Base-by-base conservation (phyloP, 2,888 invertebrate species). In the Erebia palarica region DNA sequence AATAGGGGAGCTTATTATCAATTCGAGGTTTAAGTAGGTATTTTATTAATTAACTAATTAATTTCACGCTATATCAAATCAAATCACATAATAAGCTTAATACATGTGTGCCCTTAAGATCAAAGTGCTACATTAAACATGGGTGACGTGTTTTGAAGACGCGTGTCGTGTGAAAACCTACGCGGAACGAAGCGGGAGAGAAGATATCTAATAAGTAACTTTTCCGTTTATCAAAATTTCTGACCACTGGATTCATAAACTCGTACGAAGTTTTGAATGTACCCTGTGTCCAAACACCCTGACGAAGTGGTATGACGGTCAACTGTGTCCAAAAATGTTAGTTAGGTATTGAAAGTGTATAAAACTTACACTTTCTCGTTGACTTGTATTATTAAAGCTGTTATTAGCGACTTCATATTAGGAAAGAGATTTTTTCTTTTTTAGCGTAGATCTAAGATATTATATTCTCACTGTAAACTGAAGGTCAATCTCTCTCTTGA, bases 111-210 rank as follows among this genome's bases (percentile, higher is more conserved):
- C 61, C 53, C 53, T 61, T 27, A 53, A 53, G 53, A 68, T 68
- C 68, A 68, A 68, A 68, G 68, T 51, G 49, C 16, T 68, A 53
- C 36, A 60, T 68, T 61, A 51, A 68, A 60, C 60, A 68, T 18
- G 44, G 57, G 7, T 67, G 21, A 47, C 16, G 47, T 58, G 49
- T 44, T 63, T 57, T 49, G n/a, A 27, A 59, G 47, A 58, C 8
- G n/a, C 58, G 47, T 49, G 47, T 49, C 49, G 18, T 8, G 13
- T 14, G 16, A 13, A 42, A n/a, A 21, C 18, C 61, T 13, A 47
- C 21, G 21, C 14, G 16, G 2, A 1, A 8, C 14, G 57, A 58
- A 58, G 13, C 3, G 44, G 18, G 47, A 14, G 61, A 49, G 47
- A 21, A 21, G 63, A 3, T 18, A 44, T 1, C 2, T 5, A 36